phyloP scores from a whole-genome alignment of 2,888 invertebrate genomes.

The Sepioteuthis lessoniana region DNA sequence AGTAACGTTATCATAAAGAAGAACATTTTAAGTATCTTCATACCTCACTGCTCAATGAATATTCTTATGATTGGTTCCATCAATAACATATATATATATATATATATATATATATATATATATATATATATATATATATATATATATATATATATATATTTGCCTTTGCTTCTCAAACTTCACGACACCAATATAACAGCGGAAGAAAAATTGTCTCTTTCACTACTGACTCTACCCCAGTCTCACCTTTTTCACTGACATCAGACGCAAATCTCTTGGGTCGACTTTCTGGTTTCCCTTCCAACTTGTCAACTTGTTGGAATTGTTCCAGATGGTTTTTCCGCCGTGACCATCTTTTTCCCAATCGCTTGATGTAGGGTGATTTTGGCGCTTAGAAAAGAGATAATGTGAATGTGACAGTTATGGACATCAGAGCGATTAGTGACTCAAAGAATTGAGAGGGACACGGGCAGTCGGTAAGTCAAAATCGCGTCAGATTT shows the following conservation, averaged over 20 bases:
- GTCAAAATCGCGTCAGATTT: constrained; percentile 33
- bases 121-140: too few relatives aligned
- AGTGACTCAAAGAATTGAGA: neutral
- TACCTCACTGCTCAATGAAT: too few relatives aligned
- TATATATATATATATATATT: too few relatives aligned
- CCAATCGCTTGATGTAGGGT: neutral
- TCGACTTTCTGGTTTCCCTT: neutral
- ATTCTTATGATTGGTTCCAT: too few relatives aligned
- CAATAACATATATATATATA: too few relatives aligned
- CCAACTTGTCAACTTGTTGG: neutral
- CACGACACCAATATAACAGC: too few relatives aligned
- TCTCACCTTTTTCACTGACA: neutral
- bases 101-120: too few relatives aligned
- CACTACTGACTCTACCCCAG: neutral
- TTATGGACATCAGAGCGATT: neutral
- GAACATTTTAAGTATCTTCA: too few relatives aligned
- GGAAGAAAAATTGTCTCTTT: neutral
- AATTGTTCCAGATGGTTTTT: neutral
- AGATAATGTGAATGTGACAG: neutral
- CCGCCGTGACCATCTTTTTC: neutral
- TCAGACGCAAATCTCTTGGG: neutral
- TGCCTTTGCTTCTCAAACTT: too few relatives aligned
- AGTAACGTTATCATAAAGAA: too few relatives aligned
- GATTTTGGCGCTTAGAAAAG: neutral
- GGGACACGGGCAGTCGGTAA: neutral